A percentile compares a stretch with the other conserved stretches of the same genome.
These are phyloP conservation scores for Monarcha castaneiventris DNA, from an alignment of 2,113 vertebrate genomes.

Conservation along the genomic window DNA sequence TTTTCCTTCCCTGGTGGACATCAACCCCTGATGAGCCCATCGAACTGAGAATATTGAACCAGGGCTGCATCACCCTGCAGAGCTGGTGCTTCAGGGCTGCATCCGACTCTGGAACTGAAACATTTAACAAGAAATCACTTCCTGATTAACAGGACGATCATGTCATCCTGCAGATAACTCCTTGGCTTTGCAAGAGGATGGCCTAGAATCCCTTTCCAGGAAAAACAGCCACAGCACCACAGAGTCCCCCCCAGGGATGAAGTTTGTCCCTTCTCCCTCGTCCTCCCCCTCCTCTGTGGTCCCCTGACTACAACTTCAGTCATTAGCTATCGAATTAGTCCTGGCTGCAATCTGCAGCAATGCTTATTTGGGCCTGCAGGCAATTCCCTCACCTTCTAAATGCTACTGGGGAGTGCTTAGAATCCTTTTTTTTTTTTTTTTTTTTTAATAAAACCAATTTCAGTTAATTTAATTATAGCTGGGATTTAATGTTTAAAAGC, in stretches of 20 bases:
- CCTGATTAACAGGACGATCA: not conserved
- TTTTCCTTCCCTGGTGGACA: no score
- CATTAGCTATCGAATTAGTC: not conserved
- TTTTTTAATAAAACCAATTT: not conserved
- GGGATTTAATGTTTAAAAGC: constrained; percentile 47
- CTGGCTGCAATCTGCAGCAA: constrained; percentile 19
- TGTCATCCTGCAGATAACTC: not conserved
- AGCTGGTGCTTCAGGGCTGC: not conserved
- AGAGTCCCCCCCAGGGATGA: not conserved
- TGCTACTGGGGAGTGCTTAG: not conserved
- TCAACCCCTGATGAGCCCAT: not conserved
- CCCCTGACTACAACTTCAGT: not conserved
- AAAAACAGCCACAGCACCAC: not conserved
- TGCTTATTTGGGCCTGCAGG: constrained; percentile 3
- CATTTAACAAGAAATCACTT: not conserved
- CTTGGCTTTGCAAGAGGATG: not conserved
- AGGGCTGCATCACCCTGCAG: not conserved
- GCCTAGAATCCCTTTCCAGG: not conserved
- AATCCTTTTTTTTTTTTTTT: not conserved
- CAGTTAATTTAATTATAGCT: constrained; percentile 55
- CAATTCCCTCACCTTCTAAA: constrained; percentile 47
- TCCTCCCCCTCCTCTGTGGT: not conserved
- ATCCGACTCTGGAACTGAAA: not conserved
- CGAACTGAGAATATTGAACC: not conserved
- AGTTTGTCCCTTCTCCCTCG: not conserved